Percentiles rank a stretch among this genome's conserved stretches.
These are phyloP conservation scores for Sylvia borin DNA, from an alignment of 2,797 vertebrate species.

Conservation along the genomic window DNA sequence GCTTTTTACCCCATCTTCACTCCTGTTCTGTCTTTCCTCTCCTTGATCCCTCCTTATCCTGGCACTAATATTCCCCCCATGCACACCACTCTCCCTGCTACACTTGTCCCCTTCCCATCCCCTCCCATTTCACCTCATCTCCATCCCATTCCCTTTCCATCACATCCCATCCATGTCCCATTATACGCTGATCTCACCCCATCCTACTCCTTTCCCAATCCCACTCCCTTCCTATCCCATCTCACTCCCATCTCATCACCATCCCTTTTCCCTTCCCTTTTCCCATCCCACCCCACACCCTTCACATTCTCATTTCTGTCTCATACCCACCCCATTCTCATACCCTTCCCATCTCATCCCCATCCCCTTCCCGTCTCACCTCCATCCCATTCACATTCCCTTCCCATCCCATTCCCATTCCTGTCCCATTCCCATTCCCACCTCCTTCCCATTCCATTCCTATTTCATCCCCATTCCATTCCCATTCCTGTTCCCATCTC, in stretches of 20 bases:
- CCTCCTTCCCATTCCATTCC: background rate
- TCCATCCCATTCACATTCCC: background rate
- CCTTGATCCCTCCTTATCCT: background rate
- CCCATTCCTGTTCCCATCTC: background rate
- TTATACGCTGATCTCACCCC: fast-evolving
- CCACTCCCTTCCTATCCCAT: background rate
- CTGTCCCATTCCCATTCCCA: background rate
- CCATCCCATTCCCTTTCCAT: background rate
- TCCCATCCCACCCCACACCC: too few relatives aligned
- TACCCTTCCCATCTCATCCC: background rate
- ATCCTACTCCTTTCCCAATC: too few relatives aligned
- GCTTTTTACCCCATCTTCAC: background rate
- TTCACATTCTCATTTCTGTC: background rate
- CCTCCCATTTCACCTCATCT: background rate
- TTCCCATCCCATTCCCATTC: background rate
- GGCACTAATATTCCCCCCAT: fast-evolving
- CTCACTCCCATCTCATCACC: background rate
- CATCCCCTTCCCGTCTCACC: background rate
- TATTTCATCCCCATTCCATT: background rate
- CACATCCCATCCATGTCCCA: too few relatives aligned
- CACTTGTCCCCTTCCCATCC: background rate
- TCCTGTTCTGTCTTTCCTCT: background rate
- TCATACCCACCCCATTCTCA: too few relatives aligned
- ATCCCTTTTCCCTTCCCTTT: too few relatives aligned
- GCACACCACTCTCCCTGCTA: fast-evolving